phyloP scores from a whole-genome alignment of 2,888 invertebrate species.

The Cepaea hortensis region DNA sequence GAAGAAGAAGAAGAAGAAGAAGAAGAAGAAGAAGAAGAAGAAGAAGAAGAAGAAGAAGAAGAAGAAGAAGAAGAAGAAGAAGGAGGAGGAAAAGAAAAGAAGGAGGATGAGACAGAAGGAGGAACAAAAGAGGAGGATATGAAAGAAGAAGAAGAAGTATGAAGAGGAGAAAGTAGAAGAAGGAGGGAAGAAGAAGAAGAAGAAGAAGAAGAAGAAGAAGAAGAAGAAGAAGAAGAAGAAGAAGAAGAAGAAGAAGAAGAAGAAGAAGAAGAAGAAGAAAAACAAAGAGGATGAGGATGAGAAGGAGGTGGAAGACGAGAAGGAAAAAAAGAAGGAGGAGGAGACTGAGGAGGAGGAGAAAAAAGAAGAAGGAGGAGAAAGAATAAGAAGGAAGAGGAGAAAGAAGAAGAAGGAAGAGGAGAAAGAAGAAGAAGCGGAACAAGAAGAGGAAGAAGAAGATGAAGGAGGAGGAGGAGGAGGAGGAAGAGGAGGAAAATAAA shows the following conservation, averaged over 20 bases:
- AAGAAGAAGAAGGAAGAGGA: slow-evolving; percentile 19
- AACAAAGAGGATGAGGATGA: too few relatives aligned
- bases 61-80: slow-evolving; percentile 24
- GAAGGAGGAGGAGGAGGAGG: too few relatives aligned
- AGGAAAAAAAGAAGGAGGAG: not conserved
- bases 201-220: slow-evolving; percentile 8
- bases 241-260: not conserved
- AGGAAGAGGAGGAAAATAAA: too few relatives aligned
- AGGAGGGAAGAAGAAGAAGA: slow-evolving; percentile 9
- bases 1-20: slow-evolving; percentile 15
- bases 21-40: slow-evolving; percentile 30
- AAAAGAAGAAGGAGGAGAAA: slow-evolving; percentile 11
- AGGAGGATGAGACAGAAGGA: too few relatives aligned
- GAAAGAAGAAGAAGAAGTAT: too few relatives aligned
- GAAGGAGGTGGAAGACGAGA: too few relatives aligned
- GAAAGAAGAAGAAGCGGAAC: too few relatives aligned
- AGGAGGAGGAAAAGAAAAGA: slow-evolving; percentile 22
- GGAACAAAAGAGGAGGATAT: too few relatives aligned
- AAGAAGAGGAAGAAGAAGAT: too few relatives aligned
- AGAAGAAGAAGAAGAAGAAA: too few relatives aligned
- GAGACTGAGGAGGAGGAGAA: slow-evolving; percentile 5
- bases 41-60: slow-evolving; percentile 26
- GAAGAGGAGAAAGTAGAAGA: slow-evolving; percentile 15
- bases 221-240: not conserved
- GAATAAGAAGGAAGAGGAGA: too few relatives aligned